Evolutionary conservation across 2,888 invertebrate genomes (phyloP).

Genomic region (Sinelater perroti): DNA sequence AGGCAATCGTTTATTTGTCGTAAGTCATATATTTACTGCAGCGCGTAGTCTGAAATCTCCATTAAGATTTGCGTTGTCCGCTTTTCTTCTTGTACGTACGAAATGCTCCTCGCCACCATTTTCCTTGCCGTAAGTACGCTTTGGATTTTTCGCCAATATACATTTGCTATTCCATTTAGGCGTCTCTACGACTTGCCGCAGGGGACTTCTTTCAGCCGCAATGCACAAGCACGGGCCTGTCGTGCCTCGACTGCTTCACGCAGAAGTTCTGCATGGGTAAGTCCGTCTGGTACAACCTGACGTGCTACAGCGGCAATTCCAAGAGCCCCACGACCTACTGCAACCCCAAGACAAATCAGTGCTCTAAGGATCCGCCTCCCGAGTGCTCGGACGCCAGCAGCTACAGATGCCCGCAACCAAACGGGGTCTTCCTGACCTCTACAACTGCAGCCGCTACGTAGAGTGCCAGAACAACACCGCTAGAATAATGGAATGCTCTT

Average conservation of each 20-base stretch:
- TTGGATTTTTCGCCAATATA: too few relatives aligned
- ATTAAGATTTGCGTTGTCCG: too few relatives aligned
- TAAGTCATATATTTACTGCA: too few relatives aligned
- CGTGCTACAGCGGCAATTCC: not conserved
- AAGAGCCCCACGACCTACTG: not conserved
- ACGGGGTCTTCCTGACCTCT: slow-evolving; percentile 4
- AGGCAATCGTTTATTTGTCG: too few relatives aligned
- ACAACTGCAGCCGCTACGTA: not conserved
- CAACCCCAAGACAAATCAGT: not conserved
- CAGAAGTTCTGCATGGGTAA: slow-evolving; percentile 22
- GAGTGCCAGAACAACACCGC: not conserved
- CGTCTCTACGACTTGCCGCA: too few relatives aligned
- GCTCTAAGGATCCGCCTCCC: not conserved
- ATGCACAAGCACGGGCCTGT: slow-evolving; percentile 19
- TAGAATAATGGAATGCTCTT: not conserved
- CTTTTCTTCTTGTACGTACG: too few relatives aligned
- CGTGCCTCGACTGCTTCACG: slow-evolving; percentile 29
- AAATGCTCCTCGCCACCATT: too few relatives aligned
- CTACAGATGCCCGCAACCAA: not conserved
- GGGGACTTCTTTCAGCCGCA: slow-evolving; percentile 3
- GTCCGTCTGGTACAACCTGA: not conserved
- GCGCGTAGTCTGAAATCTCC: too few relatives aligned
- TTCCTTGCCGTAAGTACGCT: too few relatives aligned
- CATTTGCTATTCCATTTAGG: too few relatives aligned
- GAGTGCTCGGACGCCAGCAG: not conserved